Conservation (phyloP, 2,797 vertebrate species). For the Melanotaenia maccullochi region DNA sequence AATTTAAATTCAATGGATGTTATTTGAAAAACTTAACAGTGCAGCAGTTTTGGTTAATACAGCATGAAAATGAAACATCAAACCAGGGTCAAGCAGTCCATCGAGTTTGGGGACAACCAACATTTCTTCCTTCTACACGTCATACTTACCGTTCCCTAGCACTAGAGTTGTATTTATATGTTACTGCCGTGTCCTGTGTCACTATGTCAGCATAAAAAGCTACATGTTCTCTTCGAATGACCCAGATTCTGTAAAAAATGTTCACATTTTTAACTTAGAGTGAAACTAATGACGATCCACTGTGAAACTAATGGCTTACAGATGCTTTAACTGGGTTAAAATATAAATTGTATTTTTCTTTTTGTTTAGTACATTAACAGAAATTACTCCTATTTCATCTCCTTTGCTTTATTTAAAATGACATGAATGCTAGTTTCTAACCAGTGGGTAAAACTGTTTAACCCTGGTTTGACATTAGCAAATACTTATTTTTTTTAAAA, state of each 20-base stretch:
- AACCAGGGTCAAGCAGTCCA: constrained; percentile 69
- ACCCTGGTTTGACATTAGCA: constrained; percentile 62
- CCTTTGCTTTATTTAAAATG: not conserved
- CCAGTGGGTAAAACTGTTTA: constrained; percentile 37
- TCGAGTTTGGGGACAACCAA: not conserved
- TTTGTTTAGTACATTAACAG: too few species aligned
- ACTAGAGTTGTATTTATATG: too few species aligned
- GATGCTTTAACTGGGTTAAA: too few species aligned
- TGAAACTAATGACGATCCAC: too few species aligned
- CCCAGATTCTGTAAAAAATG: too few species aligned
- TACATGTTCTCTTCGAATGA: too few species aligned
- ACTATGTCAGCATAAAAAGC: too few species aligned
- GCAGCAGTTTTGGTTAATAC: constrained; percentile 25
- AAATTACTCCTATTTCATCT: too few species aligned
- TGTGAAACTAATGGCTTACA: too few species aligned
- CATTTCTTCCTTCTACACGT: not conserved
- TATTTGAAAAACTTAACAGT: constrained; percentile 3
- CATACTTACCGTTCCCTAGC: constrained; percentile 13
- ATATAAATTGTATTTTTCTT: too few species aligned
- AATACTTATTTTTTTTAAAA: constrained; percentile 17
- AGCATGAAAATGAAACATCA: constrained; percentile 47
- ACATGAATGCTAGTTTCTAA: not conserved
- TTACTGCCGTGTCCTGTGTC: too few species aligned
- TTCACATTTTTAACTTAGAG: too few species aligned
- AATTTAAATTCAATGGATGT: constrained; percentile 7